Percentiles rank a stretch among this genome's conserved stretches.
Evolutionary conservation across 2,113 vertebrate genomes (phyloP).

Genomic region (Pontoporia blainvillei): DNA sequence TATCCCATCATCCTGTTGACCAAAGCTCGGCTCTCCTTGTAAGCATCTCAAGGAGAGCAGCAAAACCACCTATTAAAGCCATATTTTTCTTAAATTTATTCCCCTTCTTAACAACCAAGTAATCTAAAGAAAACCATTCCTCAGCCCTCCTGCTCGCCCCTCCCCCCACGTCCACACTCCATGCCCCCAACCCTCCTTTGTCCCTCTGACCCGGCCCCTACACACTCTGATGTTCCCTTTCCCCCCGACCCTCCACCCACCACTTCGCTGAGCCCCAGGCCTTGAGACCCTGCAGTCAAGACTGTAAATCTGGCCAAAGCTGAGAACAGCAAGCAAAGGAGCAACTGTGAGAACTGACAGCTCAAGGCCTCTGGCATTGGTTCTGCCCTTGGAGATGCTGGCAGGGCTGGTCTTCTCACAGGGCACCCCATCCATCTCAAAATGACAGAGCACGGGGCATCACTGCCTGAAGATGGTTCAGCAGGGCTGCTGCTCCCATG

Average conservation of each 20-base stretch:
- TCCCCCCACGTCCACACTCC: accelerated
- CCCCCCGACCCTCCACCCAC: background rate
- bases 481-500: background rate
- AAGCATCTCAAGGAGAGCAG: background rate
- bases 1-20: background rate
- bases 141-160: background rate
- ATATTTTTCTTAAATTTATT: background rate
- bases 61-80: background rate
- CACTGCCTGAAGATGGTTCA: background rate
- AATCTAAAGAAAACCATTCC: background rate
- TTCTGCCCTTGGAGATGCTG: background rate
- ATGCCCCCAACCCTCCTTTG: background rate
- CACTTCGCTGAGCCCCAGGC: background rate
- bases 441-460: background rate
- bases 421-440: background rate
- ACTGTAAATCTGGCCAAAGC: background rate
- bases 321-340: slow-evolving; percentile 24
- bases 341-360: background rate
- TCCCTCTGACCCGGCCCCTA: background rate
- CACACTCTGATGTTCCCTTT: background rate
- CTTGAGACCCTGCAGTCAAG: background rate
- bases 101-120: background rate
- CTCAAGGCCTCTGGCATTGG: background rate
- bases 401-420: background rate
- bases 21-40: background rate